These are phyloP conservation scores for Garrulus glandarius DNA, from an alignment of 2,797 vertebrate species.

Conservation along the genomic window DNA sequence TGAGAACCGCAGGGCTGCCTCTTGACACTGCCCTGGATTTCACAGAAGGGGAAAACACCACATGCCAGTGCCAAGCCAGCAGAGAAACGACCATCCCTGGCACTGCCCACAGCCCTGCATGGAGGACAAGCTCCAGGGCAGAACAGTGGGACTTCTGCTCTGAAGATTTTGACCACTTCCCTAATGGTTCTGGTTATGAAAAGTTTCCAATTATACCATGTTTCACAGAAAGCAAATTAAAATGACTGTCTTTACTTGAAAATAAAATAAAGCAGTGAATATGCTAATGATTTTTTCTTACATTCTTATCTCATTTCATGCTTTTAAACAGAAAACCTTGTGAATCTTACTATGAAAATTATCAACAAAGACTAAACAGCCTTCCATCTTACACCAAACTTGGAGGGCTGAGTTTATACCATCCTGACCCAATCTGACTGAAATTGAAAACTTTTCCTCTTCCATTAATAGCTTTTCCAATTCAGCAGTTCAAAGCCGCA, in stretches of 20 bases:
- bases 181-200: conserved; percentile 2
- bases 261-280: not conserved
- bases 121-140: not conserved
- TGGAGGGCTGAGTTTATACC: conserved; percentile 28
- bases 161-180: conserved; percentile 24
- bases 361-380: conserved; percentile 44
- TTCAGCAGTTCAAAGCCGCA: conserved; percentile 45
- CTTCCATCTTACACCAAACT: conserved; percentile 38
- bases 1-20: not conserved
- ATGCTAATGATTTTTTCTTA: conserved; percentile 40
- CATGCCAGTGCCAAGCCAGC: accelerated
- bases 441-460: conserved; percentile 42
- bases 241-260: conserved; percentile 19
- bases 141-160: not conserved
- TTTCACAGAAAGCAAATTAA: conserved; percentile 44
- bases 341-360: conserved; percentile 45
- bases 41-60: not conserved
- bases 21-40: not conserved
- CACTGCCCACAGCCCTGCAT: not conserved
- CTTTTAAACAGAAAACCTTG: conserved; percentile 54
- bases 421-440: conserved; percentile 46
- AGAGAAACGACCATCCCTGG: not conserved
- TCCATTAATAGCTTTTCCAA: conserved; percentile 52
- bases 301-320: conserved; percentile 59
- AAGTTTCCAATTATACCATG: conserved; percentile 9